Conservation (phyloP, 2,113 vertebrate genomes). For the Strigops habroptila region DNA sequence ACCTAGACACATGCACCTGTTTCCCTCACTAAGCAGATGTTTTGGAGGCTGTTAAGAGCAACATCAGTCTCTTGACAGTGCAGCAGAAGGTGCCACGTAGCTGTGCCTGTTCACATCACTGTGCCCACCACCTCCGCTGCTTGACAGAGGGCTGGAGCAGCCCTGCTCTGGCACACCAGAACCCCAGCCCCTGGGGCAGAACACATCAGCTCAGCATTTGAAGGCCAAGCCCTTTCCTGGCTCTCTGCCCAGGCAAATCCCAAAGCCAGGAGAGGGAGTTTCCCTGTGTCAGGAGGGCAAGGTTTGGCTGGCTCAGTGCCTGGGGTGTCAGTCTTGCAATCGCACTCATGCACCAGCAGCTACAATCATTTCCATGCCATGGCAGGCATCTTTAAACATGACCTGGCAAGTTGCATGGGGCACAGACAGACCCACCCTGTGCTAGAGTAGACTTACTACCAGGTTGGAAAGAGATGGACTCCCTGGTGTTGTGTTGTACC, state of each 20-base stretch:
- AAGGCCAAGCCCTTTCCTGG: neutral
- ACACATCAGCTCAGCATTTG: neutral
- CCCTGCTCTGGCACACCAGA: neutral
- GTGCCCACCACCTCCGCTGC: neutral
- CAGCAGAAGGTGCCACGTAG: neutral
- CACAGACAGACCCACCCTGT: neutral
- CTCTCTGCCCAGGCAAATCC: neutral
- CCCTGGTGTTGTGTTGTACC: fast-evolving
- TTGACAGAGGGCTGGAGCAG: neutral
- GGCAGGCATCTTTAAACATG: neutral
- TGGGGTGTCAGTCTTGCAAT: neutral
- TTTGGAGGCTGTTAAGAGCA: neutral
- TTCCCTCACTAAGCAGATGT: conserved; percentile 32
- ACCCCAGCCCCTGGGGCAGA: neutral
- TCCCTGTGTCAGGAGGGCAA: neutral
- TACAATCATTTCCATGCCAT: neutral
- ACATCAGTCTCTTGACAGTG: neutral
- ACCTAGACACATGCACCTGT: conserved; percentile 19
- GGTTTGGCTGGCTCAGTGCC: neutral
- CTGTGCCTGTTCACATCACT: neutral
- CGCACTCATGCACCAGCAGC: neutral
- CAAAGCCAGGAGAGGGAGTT: neutral
- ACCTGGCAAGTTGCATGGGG: neutral
- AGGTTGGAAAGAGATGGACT: neutral
- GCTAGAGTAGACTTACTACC: neutral